Conservation (phyloP, 2,113 vertebrate genomes). For the Cyprinodon brontotheroides region DNA sequence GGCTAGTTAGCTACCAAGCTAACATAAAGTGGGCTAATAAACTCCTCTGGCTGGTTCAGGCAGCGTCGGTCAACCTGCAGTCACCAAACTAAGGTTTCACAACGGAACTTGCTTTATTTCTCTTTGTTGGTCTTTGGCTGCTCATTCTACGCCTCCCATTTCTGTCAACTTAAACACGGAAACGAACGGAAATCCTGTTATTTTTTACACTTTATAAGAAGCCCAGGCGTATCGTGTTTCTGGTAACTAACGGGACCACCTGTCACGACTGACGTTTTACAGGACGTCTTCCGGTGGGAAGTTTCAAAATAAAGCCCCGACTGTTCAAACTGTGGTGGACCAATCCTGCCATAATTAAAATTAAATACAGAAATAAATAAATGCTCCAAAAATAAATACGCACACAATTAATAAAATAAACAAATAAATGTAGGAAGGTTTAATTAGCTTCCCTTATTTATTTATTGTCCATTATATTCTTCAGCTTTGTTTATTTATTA, state of each 20-base stretch:
- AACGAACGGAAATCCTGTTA: neutral
- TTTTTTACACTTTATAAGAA: neutral
- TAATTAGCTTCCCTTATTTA: too few relatives aligned
- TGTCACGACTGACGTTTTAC: neutral
- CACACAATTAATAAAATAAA: too few relatives aligned
- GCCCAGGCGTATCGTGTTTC: neutral
- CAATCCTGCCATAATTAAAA: too few relatives aligned
- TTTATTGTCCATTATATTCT: too few relatives aligned
- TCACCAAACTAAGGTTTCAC: neutral
- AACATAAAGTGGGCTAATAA: constrained; percentile 27
- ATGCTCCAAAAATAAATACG: too few relatives aligned
- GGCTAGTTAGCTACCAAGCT: constrained; percentile 30
- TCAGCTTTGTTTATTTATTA: too few relatives aligned
- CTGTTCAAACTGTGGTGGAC: neutral
- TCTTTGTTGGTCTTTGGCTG: too few relatives aligned
- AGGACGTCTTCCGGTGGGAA: constrained; percentile 10
- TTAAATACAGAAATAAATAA: too few relatives aligned
- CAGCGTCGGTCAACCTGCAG: neutral
- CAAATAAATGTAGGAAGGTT: too few relatives aligned
- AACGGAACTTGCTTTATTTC: neutral
- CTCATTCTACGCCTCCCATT: neutral
- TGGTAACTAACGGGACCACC: neutral
- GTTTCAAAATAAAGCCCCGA: constrained; percentile 49
- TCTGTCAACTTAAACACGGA: neutral
- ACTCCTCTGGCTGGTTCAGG: neutral